A percentile compares a stretch with the other conserved stretches of the same genome.
phyloP scores from a whole-genome alignment of 2,797 vertebrate genomes.

The Aphelocoma californica region DNA sequence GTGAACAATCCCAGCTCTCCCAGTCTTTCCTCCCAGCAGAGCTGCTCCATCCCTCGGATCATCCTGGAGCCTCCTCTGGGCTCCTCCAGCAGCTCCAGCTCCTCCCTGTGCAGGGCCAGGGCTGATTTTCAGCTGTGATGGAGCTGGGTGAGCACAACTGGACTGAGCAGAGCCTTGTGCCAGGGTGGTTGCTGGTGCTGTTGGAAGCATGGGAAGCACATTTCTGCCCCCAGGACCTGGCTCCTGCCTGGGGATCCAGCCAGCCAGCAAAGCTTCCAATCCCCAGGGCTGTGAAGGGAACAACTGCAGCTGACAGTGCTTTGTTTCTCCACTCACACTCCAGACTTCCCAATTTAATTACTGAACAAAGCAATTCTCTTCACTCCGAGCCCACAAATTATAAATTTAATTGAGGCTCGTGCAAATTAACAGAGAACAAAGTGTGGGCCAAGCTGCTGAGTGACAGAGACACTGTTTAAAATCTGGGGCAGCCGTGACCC shows the following conservation, averaged over 20 bases:
- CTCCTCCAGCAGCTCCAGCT: neutral
- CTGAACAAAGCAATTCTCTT: neutral
- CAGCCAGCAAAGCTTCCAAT: neutral
- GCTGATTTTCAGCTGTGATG: neutral
- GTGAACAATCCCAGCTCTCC: neutral
- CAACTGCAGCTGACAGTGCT: neutral
- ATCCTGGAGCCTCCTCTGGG: neutral
- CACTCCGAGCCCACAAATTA: neutral
- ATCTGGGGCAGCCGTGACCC: neutral
- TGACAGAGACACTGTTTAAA: slow-evolving; percentile 1
- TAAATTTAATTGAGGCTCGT: neutral
- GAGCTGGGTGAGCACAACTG: neutral
- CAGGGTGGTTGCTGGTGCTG: neutral
- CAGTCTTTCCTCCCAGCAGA: neutral
- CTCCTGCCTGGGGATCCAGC: neutral
- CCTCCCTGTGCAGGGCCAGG: neutral
- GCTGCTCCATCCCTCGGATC: neutral
- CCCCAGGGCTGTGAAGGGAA: neutral
- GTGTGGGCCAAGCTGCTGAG: neutral
- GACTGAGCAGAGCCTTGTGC: neutral
- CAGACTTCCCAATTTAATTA: slow-evolving; percentile 25
- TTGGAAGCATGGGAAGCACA: neutral
- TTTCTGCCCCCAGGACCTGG: neutral
- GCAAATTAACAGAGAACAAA: slow-evolving; percentile 15
- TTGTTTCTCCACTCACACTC: neutral